Percentiles rank a stretch among this genome's conserved stretches.
Evolutionary conservation across 2,797 vertebrate species (phyloP).

Genomic region (Peromyscus attwateri): DNA sequence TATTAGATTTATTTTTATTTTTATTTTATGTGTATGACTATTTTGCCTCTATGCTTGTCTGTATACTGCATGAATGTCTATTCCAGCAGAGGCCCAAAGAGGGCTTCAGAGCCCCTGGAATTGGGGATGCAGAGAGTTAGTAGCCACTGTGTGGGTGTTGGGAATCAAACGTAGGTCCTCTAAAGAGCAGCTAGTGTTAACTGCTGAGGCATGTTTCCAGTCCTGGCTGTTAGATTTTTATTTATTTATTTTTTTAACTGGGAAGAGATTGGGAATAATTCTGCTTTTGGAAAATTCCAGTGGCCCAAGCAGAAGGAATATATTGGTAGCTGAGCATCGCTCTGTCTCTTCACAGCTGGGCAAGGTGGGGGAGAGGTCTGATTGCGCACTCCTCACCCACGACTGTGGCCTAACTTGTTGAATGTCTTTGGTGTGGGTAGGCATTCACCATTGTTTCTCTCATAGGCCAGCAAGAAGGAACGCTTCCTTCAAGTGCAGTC

Average conservation of each 20-base stretch:
- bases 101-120: background rate
- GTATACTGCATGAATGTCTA: background rate
- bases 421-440: background rate
- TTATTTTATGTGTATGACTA: background rate
- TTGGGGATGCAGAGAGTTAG: background rate
- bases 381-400: rapidly evolving
- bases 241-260: background rate
- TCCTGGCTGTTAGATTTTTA: background rate
- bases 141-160: background rate
- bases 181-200: background rate
- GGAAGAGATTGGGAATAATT: background rate
- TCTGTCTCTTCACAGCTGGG: too few relatives aligned
- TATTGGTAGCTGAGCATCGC: background rate
- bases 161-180: background rate
- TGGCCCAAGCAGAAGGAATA: background rate
- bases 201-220: background rate
- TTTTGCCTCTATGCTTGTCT: background rate
- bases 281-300: background rate
- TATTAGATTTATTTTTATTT: background rate
- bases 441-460: background rate
- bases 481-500: conserved; percentile 93
- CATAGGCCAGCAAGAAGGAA: conserved; percentile 91
- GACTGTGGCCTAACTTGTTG: background rate
- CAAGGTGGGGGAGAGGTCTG: background rate
- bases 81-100: background rate